Percentiles rank a stretch among this genome's conserved stretches.
These are phyloP conservation scores for Graphium colonna DNA, from an alignment of 2,888 invertebrate species.

Conservation along the genomic window DNA sequence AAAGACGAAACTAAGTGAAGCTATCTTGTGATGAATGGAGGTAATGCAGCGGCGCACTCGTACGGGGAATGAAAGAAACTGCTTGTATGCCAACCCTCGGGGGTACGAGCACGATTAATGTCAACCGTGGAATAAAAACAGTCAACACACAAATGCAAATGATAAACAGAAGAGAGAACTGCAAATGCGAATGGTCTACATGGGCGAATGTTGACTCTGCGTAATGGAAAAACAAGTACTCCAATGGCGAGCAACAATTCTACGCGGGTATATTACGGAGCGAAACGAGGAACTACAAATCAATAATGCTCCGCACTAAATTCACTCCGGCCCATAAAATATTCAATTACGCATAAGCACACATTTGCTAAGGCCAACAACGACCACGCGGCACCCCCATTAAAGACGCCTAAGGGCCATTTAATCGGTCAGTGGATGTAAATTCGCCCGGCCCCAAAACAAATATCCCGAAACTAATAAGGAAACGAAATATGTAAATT, in stretches of 20 bases:
- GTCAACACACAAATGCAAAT: constrained; percentile 80
- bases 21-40: constrained; percentile 75
- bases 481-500: constrained; percentile 81
- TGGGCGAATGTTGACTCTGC: constrained; percentile 57
- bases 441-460: constrained; percentile 78
- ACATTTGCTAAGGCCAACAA: constrained; percentile 78
- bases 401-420: constrained; percentile 80
- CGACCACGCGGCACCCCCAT: constrained; percentile 80
- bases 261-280: constrained; percentile 34
- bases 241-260: constrained; percentile 22
- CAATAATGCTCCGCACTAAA: constrained; percentile 68
- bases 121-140: constrained; percentile 78
- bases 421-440: constrained; percentile 81
- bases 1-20: constrained; percentile 79
- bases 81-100: constrained; percentile 61
- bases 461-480: constrained; percentile 80
- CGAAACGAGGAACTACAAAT: constrained; percentile 48
- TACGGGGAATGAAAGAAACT: constrained; percentile 75
- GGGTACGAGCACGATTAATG: constrained; percentile 77
- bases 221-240: constrained; percentile 28
- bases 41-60: constrained; percentile 73
- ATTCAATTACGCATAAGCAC: constrained; percentile 80
- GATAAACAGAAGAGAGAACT: constrained; percentile 72
- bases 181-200: constrained; percentile 64
- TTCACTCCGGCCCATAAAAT: constrained; percentile 73